phyloP scores from a whole-genome alignment of 2,888 invertebrate genomes.

The Pherbina coryleti region DNA sequence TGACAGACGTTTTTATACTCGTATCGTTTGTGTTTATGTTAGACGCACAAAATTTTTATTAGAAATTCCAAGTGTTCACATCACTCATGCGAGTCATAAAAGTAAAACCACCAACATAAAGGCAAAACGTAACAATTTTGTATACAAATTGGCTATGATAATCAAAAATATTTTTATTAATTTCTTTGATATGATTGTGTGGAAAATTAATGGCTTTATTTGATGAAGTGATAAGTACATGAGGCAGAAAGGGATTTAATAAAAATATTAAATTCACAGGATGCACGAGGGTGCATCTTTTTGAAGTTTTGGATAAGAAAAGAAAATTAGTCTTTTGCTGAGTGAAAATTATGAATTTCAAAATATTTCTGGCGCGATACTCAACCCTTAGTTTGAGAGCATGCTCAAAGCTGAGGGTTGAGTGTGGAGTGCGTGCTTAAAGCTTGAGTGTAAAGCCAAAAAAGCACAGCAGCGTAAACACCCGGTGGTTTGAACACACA shows the following conservation, averaged over 20 bases:
- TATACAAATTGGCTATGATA: neutral
- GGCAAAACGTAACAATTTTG: too few species aligned
- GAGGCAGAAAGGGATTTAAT: neutral
- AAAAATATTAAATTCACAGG: neutral
- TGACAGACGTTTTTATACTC: neutral
- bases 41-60: neutral
- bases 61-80: slow-evolving; percentile 24
- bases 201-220: slow-evolving; percentile 29
- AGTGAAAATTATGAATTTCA: too few species aligned
- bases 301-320: neutral
- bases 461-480: neutral
- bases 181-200: slow-evolving; percentile 29
- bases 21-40: neutral
- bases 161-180: slow-evolving; percentile 27
- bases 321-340: too few species aligned
- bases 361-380: too few species aligned
- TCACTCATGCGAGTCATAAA: slow-evolving; percentile 14
- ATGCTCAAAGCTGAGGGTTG: too few species aligned
- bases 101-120: too few species aligned
- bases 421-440: too few species aligned
- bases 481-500: neutral
- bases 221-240: neutral
- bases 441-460: neutral
- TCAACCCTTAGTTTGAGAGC: too few species aligned
- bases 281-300: neutral